Percentiles rank a stretch among this genome's conserved stretches.
phyloP scores from a whole-genome alignment of 2,113 vertebrate genomes.

The Scolopax mira region DNA sequence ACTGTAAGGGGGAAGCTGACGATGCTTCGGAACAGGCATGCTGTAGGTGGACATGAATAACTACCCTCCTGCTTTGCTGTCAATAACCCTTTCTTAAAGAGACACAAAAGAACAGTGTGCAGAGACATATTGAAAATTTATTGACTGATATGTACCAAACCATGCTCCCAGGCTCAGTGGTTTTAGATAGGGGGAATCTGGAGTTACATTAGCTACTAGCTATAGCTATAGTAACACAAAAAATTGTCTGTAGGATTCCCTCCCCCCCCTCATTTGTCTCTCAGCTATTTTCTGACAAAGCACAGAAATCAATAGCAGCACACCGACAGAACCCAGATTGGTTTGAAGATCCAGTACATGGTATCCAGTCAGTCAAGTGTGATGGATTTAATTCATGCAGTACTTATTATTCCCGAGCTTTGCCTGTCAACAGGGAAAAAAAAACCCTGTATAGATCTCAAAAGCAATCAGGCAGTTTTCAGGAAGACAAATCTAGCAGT shows the following conservation, averaged over 20 bases:
- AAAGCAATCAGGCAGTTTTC: slow-evolving; percentile 50
- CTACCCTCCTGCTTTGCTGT: neutral
- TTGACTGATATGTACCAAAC: neutral
- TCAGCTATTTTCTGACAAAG: neutral
- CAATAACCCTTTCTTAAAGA: neutral
- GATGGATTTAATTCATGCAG: slow-evolving; percentile 58
- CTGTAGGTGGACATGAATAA: neutral
- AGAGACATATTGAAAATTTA: neutral
- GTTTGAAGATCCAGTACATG: neutral
- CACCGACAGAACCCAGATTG: slow-evolving; percentile 20
- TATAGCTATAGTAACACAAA: neutral
- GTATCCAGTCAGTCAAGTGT: slow-evolving; percentile 38
- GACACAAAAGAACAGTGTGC: neutral
- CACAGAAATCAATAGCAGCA: slow-evolving; percentile 26
- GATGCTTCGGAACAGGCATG: neutral
- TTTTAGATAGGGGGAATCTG: neutral
- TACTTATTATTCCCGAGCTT: slow-evolving; percentile 39
- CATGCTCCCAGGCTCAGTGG: neutral
- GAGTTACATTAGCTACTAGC: neutral
- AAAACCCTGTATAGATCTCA: slow-evolving; percentile 5
- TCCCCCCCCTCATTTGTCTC: neutral
- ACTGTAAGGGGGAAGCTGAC: neutral
- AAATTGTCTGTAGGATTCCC: neutral
- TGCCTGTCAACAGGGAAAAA: slow-evolving; percentile 31
- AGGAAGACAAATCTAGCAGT: slow-evolving; percentile 11